phyloP scores from a whole-genome alignment of 1,140 invertebrate genomes.

The Habropoda laboriosa region DNA sequence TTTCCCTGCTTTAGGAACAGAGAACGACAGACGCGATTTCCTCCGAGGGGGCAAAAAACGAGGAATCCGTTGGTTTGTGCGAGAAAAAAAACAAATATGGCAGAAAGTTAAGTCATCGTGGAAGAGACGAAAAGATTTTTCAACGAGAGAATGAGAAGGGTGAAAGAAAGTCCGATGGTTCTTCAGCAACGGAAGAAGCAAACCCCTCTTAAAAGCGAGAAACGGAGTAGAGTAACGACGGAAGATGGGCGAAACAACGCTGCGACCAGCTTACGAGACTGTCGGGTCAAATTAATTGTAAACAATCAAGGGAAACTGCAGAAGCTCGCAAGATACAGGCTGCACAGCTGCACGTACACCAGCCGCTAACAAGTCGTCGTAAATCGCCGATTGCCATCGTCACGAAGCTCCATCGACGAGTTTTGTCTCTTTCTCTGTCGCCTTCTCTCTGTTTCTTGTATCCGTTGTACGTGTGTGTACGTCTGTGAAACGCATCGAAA shows the following conservation, averaged over 20 bases:
- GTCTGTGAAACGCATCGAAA: too few relatives aligned
- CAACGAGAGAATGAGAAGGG: not conserved
- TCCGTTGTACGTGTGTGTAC: too few relatives aligned
- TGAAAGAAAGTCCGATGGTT: not conserved
- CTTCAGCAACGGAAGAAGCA: not conserved
- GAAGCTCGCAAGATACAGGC: constrained; percentile 27
- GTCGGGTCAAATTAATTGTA: constrained; percentile 52
- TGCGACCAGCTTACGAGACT: constrained; percentile 6
- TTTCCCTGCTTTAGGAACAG: not conserved
- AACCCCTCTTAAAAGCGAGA: not conserved
- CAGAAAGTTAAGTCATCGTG: not conserved
- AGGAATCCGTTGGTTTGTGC: not conserved
- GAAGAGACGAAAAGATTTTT: not conserved
- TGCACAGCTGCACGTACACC: constrained; percentile 47
- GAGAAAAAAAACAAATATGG: not conserved
- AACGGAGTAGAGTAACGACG: not conserved
- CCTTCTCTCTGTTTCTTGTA: not conserved
- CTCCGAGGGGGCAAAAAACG: not conserved
- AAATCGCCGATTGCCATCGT: constrained; percentile 52
- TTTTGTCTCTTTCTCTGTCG: not conserved
- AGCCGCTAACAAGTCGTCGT: constrained; percentile 45
- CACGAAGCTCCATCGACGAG: constrained; percentile 24
- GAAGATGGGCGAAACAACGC: constrained; percentile 30
- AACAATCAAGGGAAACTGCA: constrained; percentile 49
- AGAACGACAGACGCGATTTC: not conserved